Conservation (phyloP, 2,797 vertebrate genomes). For the Cetoscarus ocellatus region DNA sequence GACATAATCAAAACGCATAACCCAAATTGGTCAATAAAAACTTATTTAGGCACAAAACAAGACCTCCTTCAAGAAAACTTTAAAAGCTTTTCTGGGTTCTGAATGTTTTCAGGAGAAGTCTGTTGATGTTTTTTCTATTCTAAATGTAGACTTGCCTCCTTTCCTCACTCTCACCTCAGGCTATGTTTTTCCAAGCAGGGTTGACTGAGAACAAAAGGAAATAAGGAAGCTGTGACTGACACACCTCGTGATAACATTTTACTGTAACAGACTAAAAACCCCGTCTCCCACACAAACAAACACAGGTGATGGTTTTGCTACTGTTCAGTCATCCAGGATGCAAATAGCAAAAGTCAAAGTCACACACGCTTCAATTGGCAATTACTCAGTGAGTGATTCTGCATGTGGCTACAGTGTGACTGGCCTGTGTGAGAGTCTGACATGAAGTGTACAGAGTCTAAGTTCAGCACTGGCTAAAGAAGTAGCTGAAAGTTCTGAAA, state of each 20-base stretch:
- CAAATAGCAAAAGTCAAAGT: slow-evolving; percentile 71
- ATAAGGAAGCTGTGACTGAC: slow-evolving; percentile 75
- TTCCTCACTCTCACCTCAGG: slow-evolving; percentile 21
- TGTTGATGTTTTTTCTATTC: neutral
- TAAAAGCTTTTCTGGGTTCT: neutral
- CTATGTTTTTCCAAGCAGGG: slow-evolving; percentile 34
- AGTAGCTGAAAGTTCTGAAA: slow-evolving; percentile 57
- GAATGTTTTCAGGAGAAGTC: neutral
- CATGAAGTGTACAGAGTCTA: slow-evolving; percentile 45
- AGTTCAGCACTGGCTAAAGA: slow-evolving; percentile 28
- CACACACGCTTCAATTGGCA: slow-evolving; percentile 40
- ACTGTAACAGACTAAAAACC: slow-evolving; percentile 52
- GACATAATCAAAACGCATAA: too few species aligned
- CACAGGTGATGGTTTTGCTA: slow-evolving; percentile 58
- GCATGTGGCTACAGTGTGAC: slow-evolving; percentile 23
- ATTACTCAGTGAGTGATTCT: slow-evolving; percentile 36
- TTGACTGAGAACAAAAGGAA: slow-evolving; percentile 52
- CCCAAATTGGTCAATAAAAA: too few species aligned
- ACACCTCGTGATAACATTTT: slow-evolving; percentile 65
- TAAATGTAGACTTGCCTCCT: neutral
- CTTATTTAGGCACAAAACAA: too few species aligned
- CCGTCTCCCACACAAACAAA: slow-evolving; percentile 16
- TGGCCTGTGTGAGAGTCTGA: slow-evolving; percentile 31
- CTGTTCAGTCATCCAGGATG: slow-evolving; percentile 66
- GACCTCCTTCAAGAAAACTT: neutral